These are phyloP conservation scores for Arge pagana DNA, from an alignment of 2,888 invertebrate genomes.

Conservation along the genomic window DNA sequence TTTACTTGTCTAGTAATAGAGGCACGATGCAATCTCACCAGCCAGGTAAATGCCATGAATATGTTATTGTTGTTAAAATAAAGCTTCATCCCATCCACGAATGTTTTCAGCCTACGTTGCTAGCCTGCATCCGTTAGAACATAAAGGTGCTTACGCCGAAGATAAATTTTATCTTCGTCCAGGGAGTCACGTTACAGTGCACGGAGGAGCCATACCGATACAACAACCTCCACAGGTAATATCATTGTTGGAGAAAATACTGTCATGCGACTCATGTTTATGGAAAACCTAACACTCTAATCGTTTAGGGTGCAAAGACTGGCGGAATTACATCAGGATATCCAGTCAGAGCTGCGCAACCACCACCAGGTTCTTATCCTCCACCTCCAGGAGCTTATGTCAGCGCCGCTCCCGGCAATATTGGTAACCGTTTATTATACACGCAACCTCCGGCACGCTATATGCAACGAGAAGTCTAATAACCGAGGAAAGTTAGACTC, in stretches of 20 bases:
- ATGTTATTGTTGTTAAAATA: conserved; percentile 19
- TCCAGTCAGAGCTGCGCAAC: conserved; percentile 67
- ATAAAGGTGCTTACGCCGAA: conserved; percentile 53
- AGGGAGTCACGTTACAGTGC: conserved; percentile 63
- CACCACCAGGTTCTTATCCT: conserved; percentile 48
- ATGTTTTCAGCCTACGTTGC: conserved; percentile 49
- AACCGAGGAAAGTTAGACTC: neutral
- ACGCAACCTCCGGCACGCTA: conserved; percentile 52
- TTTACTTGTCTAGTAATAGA: conserved; percentile 49
- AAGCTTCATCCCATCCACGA: conserved; percentile 13
- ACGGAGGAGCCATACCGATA: conserved; percentile 63
- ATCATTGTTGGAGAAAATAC: neutral
- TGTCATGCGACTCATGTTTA: neutral
- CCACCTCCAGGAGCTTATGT: conserved; percentile 51
- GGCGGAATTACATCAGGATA: conserved; percentile 86
- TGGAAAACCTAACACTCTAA: neutral
- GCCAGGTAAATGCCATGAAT: conserved; percentile 38
- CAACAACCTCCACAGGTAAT: conserved; percentile 62
- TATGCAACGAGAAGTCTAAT: conserved; percentile 48
- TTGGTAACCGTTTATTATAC: conserved; percentile 49
- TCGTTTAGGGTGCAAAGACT: conserved; percentile 69
- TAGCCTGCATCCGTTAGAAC: conserved; percentile 53
- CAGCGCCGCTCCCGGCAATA: conserved; percentile 46
- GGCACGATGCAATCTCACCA: conserved; percentile 47
- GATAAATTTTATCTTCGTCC: conserved; percentile 60